phyloP scores from a whole-genome alignment of 2,113 vertebrate genomes.

The Forbesichthys agassizii region DNA sequence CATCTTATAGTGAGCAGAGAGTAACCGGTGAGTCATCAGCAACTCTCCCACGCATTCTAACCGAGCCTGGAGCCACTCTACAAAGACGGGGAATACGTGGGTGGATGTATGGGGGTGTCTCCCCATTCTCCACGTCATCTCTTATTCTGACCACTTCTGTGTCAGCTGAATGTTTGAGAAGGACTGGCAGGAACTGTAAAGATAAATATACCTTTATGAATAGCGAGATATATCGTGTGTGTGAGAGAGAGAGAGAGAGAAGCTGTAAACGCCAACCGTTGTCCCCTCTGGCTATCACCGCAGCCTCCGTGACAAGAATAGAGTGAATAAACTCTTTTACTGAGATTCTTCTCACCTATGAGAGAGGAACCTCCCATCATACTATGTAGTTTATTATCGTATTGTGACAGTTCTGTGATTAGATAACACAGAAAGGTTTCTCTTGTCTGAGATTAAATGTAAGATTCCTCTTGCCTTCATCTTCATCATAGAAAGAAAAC shows the following conservation, averaged over 20 bases:
- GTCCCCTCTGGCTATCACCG: background rate
- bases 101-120: constrained; percentile 39
- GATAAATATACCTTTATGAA: background rate
- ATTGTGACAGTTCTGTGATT: no score
- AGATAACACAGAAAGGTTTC: no score
- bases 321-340: background rate
- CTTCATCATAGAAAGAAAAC: no score
- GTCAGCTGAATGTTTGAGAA: constrained; percentile 7
- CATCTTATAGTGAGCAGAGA: constrained; percentile 48
- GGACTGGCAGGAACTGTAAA: background rate
- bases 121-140: constrained; percentile 36
- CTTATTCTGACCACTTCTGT: constrained; percentile 35
- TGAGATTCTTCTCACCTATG: no score
- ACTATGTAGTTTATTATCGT: no score
- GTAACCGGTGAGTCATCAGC: constrained; percentile 62
- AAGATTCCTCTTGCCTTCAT: no score
- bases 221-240: background rate
- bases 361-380: no score
- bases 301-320: constrained; percentile 25
- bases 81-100: constrained; percentile 52
- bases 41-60: constrained; percentile 51
- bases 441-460: no score
- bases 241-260: background rate
- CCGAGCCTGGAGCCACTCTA: constrained; percentile 39
- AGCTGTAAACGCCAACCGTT: constrained; percentile 18